Evolutionary conservation across 2,797 vertebrate genomes (phyloP), one percentile per base, ranked within the genome.

Genomic region (Phaenicophaeus curvirostris): DNA sequence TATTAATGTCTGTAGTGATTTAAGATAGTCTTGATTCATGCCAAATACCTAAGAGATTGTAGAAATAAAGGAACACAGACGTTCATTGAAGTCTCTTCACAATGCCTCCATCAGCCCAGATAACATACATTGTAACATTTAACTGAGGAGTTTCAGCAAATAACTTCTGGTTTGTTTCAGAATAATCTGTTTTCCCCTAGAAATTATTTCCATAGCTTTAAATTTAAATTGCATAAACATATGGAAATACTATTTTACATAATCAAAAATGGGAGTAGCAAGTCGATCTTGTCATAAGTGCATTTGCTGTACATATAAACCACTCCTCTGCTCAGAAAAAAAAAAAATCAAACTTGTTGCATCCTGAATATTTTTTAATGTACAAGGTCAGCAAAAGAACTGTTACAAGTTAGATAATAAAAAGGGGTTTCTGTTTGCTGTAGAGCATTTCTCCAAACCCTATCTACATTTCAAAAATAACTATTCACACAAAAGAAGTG

Each of bases 11-110:
- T 85, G 41, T 5, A 95, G 85, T 37, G 68, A 91, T 94, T 89
- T 93, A 66, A 94, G 75, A 90, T 66, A 67, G 66, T 41, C 33
- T 94, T 61, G 61, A 75, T 71, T 85, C 81, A 92, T 65, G 66
- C 63, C 66, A 90, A 92, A 88, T 75, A 85, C 67, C 63, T 50
- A 50, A 31, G 63, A 89, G 77, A 89, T 93, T 85, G 80, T 1
- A 85, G 78, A 91, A 95, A 90, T 76, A 87, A 92, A 82, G 80
- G 53, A 81, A 80, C 44, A 88, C 55, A 89, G 72, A 72, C 85
- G 95, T 94, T 48, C 62, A 78, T 23, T 81, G 27, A 66, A 94
- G 28, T 23, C 75, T 20, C 73, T 75, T 83, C 92, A 59, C 92
- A 93, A 84, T 50, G 48, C 42, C 51, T 85, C 74, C 67, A 71